Conservation (phyloP, 2,113 vertebrate genomes). For the Eidolon helvum region DNA sequence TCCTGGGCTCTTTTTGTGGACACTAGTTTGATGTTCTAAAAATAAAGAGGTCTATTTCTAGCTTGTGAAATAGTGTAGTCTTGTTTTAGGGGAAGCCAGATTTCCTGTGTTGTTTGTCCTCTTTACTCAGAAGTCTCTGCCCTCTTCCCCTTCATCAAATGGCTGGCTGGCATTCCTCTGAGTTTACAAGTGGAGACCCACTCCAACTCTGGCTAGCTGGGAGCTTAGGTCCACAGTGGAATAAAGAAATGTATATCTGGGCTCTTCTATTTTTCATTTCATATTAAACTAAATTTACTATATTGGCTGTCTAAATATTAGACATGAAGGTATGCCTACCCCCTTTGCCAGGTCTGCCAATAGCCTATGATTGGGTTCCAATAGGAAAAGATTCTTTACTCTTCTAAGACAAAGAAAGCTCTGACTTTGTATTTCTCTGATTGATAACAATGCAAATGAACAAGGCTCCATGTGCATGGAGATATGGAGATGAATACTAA, state of each 20-base stretch:
- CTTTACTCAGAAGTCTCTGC: not conserved
- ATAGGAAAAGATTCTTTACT: not conserved
- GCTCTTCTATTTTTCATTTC: conserved; percentile 13
- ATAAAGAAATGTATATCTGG: conserved; percentile 52
- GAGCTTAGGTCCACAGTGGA: conserved; percentile 27
- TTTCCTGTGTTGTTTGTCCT: not conserved
- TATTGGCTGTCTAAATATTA: not conserved
- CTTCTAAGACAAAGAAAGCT: conserved; percentile 27
- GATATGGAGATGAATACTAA: not conserved
- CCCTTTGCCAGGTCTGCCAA: not conserved
- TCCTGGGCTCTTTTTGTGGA: conserved; percentile 5
- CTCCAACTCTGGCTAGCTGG: not conserved
- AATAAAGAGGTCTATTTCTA: conserved; percentile 11
- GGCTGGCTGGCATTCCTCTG: not conserved
- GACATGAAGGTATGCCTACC: not conserved
- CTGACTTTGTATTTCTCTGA: not conserved
- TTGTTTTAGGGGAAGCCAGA: not conserved
- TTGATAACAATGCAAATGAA: not conserved
- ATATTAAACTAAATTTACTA: not conserved
- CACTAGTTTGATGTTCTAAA: not conserved
- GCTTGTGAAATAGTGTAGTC: not conserved
- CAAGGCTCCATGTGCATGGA: not conserved
- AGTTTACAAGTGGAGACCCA: not conserved
- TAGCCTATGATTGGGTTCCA: not conserved
- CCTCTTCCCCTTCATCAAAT: not conserved